Evolutionary conservation across 2,888 invertebrate species (phyloP), one percentile per base, ranked within the genome.

Genomic region (Meta bourneti): DNA sequence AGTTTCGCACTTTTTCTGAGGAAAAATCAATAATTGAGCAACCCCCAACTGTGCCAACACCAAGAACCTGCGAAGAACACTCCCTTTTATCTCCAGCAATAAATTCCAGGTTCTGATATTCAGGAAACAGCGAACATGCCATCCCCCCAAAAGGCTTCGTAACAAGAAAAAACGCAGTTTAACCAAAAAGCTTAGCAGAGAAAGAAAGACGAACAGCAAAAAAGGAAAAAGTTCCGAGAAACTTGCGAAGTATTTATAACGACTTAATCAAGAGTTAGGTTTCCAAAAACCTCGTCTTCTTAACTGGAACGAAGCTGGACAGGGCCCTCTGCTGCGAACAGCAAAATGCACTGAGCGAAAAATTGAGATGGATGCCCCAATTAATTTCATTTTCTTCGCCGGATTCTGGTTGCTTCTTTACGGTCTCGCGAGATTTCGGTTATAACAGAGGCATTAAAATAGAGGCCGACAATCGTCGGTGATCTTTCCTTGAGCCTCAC

Each of bases 331-430:
- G 81, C 72, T 19, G 54, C 9, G 72, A 89, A 90, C 89, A 90
- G 89, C 78, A 84, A 72, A 90, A 90, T 71, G 89, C 84, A 90
- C 89, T 90, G 89, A 78, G 78, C 83, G 83, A 84, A 84, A 90
- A 90, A 90, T 90, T 83, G 89, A 77, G 83, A 90, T 90, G 72
- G 84, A 90, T 90, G 89, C 83, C 54, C 83, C 84, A 90, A 90
- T 90, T 83, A 90, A 90, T 90, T 90, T 72, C 84, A 84, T 90
- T 90, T 84, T 83, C 87, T 79, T 72, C 54, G n/a, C 34, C 48
- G 74, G 74, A 74, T 75, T 84, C 84, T 75, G 20, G 20, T 72
- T 61, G 13, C 79, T 79, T 79, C n/a, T 54, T 61, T 54, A 79
- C 61, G 61, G 13, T n/a, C 7, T 49, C 8, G 9, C 51, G n/a